Evolutionary conservation across 2,797 vertebrate species (phyloP).

Genomic region (Acridotheres tristis): DNA sequence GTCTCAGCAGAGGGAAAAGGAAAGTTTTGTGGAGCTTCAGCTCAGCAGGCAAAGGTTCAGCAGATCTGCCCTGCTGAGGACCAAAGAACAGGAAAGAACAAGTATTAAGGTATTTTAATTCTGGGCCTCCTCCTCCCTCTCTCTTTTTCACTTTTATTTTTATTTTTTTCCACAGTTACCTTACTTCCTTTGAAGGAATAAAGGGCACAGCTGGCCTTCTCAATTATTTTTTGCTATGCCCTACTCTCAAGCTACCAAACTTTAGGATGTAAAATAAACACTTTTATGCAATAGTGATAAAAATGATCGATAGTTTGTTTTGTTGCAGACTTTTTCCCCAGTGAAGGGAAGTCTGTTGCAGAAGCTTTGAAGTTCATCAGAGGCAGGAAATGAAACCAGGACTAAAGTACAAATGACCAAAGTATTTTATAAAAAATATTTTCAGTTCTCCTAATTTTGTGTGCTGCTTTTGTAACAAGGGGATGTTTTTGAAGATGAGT

Average conservation of each 20-base stretch:
- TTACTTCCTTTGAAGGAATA: not conserved
- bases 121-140: not conserved
- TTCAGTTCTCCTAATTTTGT: not conserved
- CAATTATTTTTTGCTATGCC: not conserved
- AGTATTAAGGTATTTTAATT: not conserved
- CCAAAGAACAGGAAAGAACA: not conserved
- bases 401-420: not conserved
- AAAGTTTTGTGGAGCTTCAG: not conserved
- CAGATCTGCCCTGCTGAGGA: not conserved
- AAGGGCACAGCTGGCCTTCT: not conserved
- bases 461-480: not conserved
- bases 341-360: not conserved
- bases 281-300: not conserved
- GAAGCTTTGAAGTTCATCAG: not conserved
- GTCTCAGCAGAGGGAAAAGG: not conserved
- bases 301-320: not conserved
- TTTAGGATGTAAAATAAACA: not conserved
- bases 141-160: slow-evolving; percentile 7
- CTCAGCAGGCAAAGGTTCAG: not conserved
- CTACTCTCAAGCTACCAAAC: not conserved
- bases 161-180: not conserved
- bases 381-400: slow-evolving; percentile 42
- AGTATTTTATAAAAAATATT: not conserved
- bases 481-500: not conserved
- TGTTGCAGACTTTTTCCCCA: not conserved